A percentile compares a stretch with the other conserved stretches of the same genome.
phyloP scores from a whole-genome alignment of 2,797 vertebrate species.

The Myotis vivesi region DNA sequence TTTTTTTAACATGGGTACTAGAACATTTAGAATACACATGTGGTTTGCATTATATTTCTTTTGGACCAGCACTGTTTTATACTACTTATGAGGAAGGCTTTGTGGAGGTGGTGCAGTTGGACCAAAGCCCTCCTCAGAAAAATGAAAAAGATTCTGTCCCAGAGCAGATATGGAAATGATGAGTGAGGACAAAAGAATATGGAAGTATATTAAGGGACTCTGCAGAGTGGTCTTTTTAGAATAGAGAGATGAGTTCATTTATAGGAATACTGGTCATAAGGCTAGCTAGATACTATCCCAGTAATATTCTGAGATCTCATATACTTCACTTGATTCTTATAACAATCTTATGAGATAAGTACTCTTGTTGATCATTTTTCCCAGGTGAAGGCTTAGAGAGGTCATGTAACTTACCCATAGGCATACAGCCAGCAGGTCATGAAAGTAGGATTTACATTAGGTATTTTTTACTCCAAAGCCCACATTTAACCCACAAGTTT shows the following conservation, averaged over 20 bases:
- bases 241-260: background rate
- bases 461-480: background rate
- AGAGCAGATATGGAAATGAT: conserved; percentile 9
- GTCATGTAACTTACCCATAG: background rate
- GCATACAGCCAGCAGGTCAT: background rate
- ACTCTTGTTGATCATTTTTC: background rate
- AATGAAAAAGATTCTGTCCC: background rate
- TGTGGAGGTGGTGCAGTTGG: background rate
- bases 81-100: conserved; percentile 9
- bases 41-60: conserved; percentile 9
- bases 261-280: background rate
- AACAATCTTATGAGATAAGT: background rate
- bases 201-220: background rate
- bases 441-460: background rate
- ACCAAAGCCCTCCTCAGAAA: background rate
- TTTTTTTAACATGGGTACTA: background rate
- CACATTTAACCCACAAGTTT: background rate
- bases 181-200: background rate
- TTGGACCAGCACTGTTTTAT: background rate
- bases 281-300: background rate
- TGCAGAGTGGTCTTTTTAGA: background rate
- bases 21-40: background rate
- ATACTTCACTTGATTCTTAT: background rate
- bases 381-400: background rate
- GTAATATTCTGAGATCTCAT: background rate